Evolutionary conservation across 2,797 vertebrate species (phyloP).

Genomic region (Crenuchus spilurus): DNA sequence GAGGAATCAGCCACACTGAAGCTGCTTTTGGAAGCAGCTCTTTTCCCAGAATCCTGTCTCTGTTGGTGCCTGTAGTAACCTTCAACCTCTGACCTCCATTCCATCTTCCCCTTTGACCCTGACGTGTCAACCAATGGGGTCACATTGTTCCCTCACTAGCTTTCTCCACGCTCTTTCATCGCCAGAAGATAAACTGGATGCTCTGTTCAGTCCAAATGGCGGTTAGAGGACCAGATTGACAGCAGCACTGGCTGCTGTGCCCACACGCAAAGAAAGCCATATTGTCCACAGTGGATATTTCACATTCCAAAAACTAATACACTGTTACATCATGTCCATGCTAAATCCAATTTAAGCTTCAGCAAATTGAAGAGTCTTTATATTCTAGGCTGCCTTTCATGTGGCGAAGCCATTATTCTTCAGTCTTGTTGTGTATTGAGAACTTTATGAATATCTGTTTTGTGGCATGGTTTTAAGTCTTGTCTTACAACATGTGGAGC

Average conservation of each 20-base stretch:
- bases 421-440: constrained; percentile 10
- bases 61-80: constrained; percentile 39
- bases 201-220: constrained; percentile 48
- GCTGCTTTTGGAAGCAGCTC: constrained; percentile 25
- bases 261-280: constrained; percentile 35
- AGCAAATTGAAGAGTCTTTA: constrained; percentile 37
- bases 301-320: constrained; percentile 39
- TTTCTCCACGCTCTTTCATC: constrained; percentile 39
- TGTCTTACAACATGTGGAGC: background rate
- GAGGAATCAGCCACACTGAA: constrained; percentile 15
- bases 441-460: constrained; percentile 33
- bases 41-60: constrained; percentile 27
- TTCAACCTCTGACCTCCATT: constrained; percentile 48
- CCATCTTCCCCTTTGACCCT: constrained; percentile 49
- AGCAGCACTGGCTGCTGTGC: constrained; percentile 28
- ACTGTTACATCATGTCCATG: constrained; percentile 41
- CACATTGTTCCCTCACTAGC: constrained; percentile 45
- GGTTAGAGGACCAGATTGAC: constrained; percentile 3
- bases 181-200: constrained; percentile 38
- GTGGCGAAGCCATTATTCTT: constrained; percentile 20
- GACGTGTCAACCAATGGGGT: constrained; percentile 46
- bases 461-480: background rate
- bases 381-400: constrained; percentile 24
- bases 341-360: constrained; percentile 34
- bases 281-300: constrained; percentile 35